Evolutionary conservation across 2,888 invertebrate species (phyloP).

Genomic region (Xanthia icteritia): DNA sequence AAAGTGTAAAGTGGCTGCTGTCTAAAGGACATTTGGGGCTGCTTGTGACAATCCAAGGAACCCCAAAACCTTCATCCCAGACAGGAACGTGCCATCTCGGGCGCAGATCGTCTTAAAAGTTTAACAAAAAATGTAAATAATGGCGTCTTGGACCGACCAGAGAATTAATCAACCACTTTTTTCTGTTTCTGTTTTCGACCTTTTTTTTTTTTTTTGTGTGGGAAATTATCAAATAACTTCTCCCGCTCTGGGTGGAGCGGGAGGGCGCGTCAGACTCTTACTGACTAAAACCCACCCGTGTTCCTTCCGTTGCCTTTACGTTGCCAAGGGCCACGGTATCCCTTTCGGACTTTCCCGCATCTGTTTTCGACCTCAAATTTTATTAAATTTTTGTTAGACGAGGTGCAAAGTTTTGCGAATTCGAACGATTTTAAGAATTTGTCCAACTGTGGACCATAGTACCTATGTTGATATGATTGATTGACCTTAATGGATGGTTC

Average conservation of each 20-base stretch:
- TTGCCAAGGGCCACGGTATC: too few species aligned
- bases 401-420: slow-evolving; percentile 43
- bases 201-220: too few species aligned
- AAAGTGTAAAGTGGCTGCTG: too few species aligned
- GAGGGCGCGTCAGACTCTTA: too few species aligned
- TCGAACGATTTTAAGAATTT: not conserved
- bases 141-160: slow-evolving; percentile 33
- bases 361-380: slow-evolving; percentile 22
- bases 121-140: slow-evolving; percentile 67
- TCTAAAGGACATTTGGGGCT: not conserved
- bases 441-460: not conserved
- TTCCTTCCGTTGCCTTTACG: too few species aligned
- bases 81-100: slow-evolving; percentile 66
- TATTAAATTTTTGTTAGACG: slow-evolving; percentile 43
- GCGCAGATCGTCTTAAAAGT: slow-evolving; percentile 59
- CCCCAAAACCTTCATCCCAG: slow-evolving; percentile 51
- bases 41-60: slow-evolving; percentile 24
- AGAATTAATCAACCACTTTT: slow-evolving; percentile 57
- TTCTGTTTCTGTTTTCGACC: slow-evolving; percentile 21
- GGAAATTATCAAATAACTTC: too few species aligned
- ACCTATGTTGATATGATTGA: not conserved
- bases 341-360: too few species aligned
- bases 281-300: too few species aligned
- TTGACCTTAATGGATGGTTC: not conserved
- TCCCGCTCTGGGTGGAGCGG: too few species aligned